Evolutionary conservation across 2,888 invertebrate genomes (phyloP).

Genomic region (Argynnis bischoffii): DNA sequence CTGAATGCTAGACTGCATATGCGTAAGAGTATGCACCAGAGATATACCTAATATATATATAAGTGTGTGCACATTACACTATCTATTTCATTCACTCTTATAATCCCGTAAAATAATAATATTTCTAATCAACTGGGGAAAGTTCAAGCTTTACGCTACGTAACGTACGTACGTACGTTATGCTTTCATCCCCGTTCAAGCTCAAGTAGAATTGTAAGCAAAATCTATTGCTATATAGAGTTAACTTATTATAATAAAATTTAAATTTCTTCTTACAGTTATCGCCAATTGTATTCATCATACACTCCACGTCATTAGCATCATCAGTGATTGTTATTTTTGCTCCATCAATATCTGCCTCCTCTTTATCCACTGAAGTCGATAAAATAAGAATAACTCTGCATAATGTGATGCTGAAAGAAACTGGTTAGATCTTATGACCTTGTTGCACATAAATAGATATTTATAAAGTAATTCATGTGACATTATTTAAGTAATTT

Average conservation of each 20-base stretch:
- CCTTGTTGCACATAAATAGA: background rate
- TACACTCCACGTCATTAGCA: background rate
- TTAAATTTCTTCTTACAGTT: slow-evolving; percentile 17
- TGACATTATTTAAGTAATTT: too few relatives aligned
- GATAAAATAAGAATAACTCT: slow-evolving; percentile 29
- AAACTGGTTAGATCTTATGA: slow-evolving; percentile 17
- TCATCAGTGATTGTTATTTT: slow-evolving; percentile 13
- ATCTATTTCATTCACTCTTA: too few relatives aligned
- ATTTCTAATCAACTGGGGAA: too few relatives aligned
- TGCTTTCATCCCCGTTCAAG: too few relatives aligned
- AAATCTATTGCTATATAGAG: background rate
- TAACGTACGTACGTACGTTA: too few relatives aligned
- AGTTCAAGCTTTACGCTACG: too few relatives aligned
- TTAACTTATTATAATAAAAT: background rate
- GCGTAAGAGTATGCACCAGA: too few relatives aligned
- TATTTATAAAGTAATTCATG: too few relatives aligned
- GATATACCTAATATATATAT: too few relatives aligned
- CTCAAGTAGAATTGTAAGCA: background rate
- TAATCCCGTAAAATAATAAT: too few relatives aligned
- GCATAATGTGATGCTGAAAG: slow-evolving; percentile 24
- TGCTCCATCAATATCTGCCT: slow-evolving; percentile 28
- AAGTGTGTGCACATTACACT: too few relatives aligned
- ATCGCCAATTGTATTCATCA: background rate
- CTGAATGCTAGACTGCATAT: too few relatives aligned
- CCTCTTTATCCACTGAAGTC: slow-evolving; percentile 19